phyloP scores from a whole-genome alignment of 2,113 vertebrate species.

The Erythrocebus patas region DNA sequence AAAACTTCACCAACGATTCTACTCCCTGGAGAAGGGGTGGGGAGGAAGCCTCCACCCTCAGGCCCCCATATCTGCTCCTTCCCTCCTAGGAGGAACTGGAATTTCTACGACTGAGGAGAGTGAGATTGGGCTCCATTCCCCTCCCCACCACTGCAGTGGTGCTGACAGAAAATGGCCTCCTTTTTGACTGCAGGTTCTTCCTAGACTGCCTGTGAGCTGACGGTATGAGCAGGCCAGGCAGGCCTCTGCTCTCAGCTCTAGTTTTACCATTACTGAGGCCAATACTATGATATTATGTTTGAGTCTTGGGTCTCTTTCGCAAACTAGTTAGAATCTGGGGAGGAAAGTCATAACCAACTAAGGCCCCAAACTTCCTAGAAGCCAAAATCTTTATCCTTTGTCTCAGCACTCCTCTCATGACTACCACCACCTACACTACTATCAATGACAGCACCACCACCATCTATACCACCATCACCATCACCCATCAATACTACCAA shows the following conservation, averaged over 20 bases:
- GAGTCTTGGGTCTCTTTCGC: neutral
- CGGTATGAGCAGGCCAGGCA: neutral
- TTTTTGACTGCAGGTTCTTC: neutral
- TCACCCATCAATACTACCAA: neutral
- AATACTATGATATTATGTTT: neutral
- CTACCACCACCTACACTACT: neutral
- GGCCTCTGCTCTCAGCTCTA: neutral
- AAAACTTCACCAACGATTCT: neutral
- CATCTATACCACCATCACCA: neutral
- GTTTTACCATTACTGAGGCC: neutral
- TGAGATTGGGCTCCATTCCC: neutral
- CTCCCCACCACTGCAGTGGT: too few species aligned
- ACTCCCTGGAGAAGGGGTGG: neutral
- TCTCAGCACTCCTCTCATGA: neutral
- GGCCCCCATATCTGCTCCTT: neutral
- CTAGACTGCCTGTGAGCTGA: neutral
- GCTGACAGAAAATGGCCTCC: neutral
- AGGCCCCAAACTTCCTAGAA: neutral
- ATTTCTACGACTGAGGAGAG: neutral
- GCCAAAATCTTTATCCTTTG: neutral
- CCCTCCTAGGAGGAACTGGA: neutral
- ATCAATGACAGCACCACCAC: neutral
- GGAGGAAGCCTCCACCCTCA: neutral
- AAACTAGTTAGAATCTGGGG: neutral
- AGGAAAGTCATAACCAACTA: neutral